phyloP scores from a whole-genome alignment of 2,113 vertebrate species.

The Myxocyprinus asiaticus region DNA sequence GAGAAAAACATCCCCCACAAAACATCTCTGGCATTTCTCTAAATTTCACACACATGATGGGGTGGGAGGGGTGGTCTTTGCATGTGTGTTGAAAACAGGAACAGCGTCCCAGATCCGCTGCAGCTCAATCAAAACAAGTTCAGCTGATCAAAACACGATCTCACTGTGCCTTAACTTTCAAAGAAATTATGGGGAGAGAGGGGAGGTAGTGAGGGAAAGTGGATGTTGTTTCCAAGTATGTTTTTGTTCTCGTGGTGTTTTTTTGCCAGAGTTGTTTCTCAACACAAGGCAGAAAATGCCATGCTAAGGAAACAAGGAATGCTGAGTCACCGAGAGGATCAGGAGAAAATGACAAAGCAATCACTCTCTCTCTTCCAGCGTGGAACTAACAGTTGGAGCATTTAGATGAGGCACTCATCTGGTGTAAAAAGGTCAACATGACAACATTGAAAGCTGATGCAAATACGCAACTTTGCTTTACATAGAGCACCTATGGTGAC shows the following conservation, averaged over 20 bases:
- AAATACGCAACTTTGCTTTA: not conserved
- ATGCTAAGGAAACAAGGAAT: slow-evolving; percentile 2
- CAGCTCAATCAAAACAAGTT: slow-evolving; percentile 5
- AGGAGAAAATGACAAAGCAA: slow-evolving; percentile 46
- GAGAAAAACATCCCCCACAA: slow-evolving; percentile 42
- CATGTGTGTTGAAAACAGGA: slow-evolving; percentile 12
- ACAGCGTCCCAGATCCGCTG: slow-evolving; percentile 6
- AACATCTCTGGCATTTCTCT: slow-evolving; percentile 45
- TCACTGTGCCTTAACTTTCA: slow-evolving; percentile 9
- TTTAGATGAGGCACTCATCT: not conserved
- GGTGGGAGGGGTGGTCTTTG: slow-evolving; percentile 39
- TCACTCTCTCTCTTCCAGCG: slow-evolving; percentile 17
- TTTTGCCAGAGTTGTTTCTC: slow-evolving; percentile 17
- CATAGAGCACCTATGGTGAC: not conserved
- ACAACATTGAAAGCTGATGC: not conserved
- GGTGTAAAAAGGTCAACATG: not conserved
- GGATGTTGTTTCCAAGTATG: slow-evolving; percentile 1
- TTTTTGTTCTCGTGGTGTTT: not conserved
- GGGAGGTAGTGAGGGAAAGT: not conserved
- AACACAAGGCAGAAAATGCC: not conserved
- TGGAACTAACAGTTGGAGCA: slow-evolving; percentile 10
- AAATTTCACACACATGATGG: slow-evolving; percentile 28
- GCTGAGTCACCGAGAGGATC: slow-evolving; percentile 43
- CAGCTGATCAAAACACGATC: slow-evolving; percentile 38
- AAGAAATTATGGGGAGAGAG: not conserved